These are phyloP conservation scores for Protobothrops flavoviridis DNA, from an alignment of 2,113 vertebrate species.

Conservation along the genomic window DNA sequence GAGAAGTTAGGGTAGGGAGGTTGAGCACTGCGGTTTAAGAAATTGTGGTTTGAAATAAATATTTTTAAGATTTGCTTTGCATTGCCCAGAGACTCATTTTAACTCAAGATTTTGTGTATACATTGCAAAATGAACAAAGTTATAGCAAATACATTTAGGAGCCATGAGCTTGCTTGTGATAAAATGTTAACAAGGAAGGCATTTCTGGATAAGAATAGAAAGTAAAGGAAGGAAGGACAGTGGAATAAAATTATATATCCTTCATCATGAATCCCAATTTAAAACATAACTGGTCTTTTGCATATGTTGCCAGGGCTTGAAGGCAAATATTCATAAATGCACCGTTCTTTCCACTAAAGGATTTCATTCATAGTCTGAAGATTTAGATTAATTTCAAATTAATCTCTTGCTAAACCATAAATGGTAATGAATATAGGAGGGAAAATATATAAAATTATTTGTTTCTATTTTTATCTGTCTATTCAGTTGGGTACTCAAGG, in stretches of 20 bases:
- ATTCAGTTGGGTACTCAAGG: background rate
- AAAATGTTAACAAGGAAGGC: no score
- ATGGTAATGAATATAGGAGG: background rate
- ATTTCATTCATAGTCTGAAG: background rate
- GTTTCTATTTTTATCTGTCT: background rate
- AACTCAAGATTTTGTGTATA: background rate
- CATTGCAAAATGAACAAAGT: background rate
- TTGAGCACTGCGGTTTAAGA: background rate
- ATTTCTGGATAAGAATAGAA: background rate
- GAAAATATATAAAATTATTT: background rate
- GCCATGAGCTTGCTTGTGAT: background rate
- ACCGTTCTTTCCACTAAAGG: background rate
- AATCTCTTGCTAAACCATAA: background rate
- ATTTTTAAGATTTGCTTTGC: background rate
- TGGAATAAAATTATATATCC: background rate
- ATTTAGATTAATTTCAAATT: background rate
- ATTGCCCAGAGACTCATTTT: background rate
- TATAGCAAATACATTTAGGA: background rate
- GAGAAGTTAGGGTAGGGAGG: background rate
- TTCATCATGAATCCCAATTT: background rate
- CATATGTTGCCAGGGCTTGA: background rate
- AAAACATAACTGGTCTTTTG: background rate
- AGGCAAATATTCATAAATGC: background rate
- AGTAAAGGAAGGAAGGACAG: background rate
- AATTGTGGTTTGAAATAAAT: background rate